Conservation (phyloP, 2,888 invertebrate species). For the Protodeltote pygarga region DNA sequence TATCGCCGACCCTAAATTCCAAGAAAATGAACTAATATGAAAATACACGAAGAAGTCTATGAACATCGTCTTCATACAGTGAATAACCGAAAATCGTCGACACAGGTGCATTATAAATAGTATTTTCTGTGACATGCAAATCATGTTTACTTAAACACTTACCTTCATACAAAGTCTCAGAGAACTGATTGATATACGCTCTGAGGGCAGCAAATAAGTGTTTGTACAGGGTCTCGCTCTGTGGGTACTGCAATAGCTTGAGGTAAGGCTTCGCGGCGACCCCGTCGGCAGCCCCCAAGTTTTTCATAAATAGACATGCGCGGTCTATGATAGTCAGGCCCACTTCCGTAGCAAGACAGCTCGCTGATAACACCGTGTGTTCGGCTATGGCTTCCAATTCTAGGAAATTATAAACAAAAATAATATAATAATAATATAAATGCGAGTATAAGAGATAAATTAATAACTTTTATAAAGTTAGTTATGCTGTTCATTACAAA, state of each 20-base stretch:
- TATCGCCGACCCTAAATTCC: too few species aligned
- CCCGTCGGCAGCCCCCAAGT: constrained; percentile 92
- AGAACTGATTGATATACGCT: constrained; percentile 96
- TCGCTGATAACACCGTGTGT: constrained; percentile 76
- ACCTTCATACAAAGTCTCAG: constrained; percentile 94
- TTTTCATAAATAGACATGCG: constrained; percentile 93
- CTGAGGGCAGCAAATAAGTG: constrained; percentile 97
- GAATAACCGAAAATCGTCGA: too few species aligned
- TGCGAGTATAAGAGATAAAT: too few species aligned
- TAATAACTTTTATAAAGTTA: too few species aligned
- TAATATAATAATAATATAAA: background rate
- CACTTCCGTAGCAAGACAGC: constrained; percentile 93
- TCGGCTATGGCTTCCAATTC: constrained; percentile 80
- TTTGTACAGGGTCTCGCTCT: constrained; percentile 95
- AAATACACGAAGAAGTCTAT: too few species aligned
- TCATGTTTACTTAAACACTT: constrained; percentile 29
- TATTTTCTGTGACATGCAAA: background rate
- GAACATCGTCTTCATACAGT: too few species aligned
- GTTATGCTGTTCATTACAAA: too few species aligned
- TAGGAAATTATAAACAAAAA: constrained; percentile 41
- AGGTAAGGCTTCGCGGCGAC: constrained; percentile 95
- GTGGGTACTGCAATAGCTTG: constrained; percentile 94
- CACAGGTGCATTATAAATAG: too few species aligned
- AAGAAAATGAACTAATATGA: too few species aligned
- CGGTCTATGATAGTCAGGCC: constrained; percentile 96